Base-by-base conservation (phyloP, 2,113 vertebrate species). In the Nycticebus coucang region DNA sequence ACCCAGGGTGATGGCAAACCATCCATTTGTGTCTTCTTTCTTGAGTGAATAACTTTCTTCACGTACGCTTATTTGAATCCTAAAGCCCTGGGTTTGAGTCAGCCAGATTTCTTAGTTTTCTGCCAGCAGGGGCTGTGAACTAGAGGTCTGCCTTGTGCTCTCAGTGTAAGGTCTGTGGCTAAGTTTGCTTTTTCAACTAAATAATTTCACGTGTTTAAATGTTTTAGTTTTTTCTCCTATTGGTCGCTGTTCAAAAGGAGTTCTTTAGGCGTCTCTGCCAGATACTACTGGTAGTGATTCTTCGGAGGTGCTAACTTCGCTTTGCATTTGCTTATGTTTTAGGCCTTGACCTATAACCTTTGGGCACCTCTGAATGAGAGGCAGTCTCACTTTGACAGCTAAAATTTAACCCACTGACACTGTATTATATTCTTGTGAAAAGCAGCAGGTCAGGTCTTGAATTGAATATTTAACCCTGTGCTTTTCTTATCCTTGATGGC, bases 211-310 rank as follows among this genome's bases (percentile, higher is more conserved):
- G 3, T 37, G 35, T 82, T 94, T 26, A 83, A 0, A 33, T 80
- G 22, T 66, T 68, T 59, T 18, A 9, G 50, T 68, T 66, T 64
- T 37, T 6, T 26, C 21, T 55, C 8, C 21, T 87, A 12, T 78
- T 53, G 59, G 0, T 95, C 85, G 53, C 57, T 30, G 11, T 87
- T 97, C n/a, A 55, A 24, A 93, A 84, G 53, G 94, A 95, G 79
- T 81, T n/a, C 21, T 78, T 30, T 85, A 57, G 62, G 22, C 62
- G 50, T 82, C 57, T 78, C 2, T 33, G 55, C 87, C 74, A 87
- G 93, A 45, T 92, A 26, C 12, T 83, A 3, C 55, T 68, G 21
- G 11, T 35, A 62, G 71, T 72, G 66, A 35, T 87, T 91, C 69
- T 91, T 33, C 37, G 53, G 87, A 80, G 84, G 53, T 12, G 19